These are phyloP conservation scores for Thinocorus orbignyianus DNA, from an alignment of 2,113 vertebrate genomes.

Conservation along the genomic window DNA sequence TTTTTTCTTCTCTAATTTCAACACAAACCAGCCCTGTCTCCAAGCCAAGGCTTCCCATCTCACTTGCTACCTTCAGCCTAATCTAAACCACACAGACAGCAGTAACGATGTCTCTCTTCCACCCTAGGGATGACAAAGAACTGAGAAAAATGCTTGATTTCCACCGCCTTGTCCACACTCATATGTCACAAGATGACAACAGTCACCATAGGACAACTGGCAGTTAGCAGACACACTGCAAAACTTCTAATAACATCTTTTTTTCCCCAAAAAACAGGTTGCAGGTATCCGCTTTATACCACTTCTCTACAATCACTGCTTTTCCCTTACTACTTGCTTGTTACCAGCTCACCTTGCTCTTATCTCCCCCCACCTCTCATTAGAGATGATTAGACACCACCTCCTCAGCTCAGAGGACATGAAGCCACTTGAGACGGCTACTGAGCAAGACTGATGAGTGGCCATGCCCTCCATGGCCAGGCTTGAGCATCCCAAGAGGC, in stretches of 20 bases:
- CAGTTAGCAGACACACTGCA: not conserved
- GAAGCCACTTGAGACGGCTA: not conserved
- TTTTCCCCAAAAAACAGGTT: not conserved
- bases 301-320: not conserved
- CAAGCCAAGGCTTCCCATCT: not conserved
- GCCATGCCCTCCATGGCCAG: not conserved
- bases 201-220: not conserved
- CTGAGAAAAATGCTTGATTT: not conserved
- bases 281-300: not conserved
- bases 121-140: not conserved
- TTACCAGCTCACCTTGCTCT: not conserved
- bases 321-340: not conserved
- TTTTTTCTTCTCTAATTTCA: not conserved
- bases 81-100: not conserved
- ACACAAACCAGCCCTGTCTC: not conserved
- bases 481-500: not conserved
- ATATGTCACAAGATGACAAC: not conserved
- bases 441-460: not conserved
- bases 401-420: not conserved
- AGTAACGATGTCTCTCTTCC: not conserved
- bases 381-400: not conserved
- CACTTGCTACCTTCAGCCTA: not conserved
- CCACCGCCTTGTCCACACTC: not conserved
- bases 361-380: not conserved
- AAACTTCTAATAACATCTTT: not conserved